phyloP scores from a whole-genome alignment of 2,888 invertebrate species.

The Amorpha juglandis region DNA sequence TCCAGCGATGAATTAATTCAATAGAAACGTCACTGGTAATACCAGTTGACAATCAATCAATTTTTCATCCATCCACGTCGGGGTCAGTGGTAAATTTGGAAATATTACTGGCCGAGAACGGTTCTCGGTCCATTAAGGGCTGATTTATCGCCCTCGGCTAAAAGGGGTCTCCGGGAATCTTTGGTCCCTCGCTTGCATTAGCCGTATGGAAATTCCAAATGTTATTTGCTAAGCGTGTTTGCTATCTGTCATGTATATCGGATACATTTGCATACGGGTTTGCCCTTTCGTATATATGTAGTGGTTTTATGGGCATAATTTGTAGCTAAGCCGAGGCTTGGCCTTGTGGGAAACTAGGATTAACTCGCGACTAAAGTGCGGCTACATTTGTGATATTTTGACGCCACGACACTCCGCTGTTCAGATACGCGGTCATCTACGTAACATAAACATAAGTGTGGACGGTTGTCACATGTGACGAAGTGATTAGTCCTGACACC shows the following conservation, averaged over 20 bases:
- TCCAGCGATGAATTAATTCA: neutral
- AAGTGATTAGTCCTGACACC: too few species aligned
- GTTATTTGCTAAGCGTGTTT: slow-evolving; percentile 64
- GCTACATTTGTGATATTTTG: too few species aligned
- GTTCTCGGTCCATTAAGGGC: slow-evolving; percentile 77
- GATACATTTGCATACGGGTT: slow-evolving; percentile 33
- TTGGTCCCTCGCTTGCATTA: slow-evolving; percentile 70
- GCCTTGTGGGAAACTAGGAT: too few species aligned
- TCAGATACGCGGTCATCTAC: too few species aligned
- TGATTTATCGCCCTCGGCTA: slow-evolving; percentile 79
- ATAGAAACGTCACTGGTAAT: neutral
- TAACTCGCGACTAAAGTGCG: too few species aligned
- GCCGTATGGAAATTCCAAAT: slow-evolving; percentile 74
- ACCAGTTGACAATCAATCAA: slow-evolving; percentile 15
- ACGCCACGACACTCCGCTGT: too few species aligned
- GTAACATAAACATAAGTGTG: too few species aligned
- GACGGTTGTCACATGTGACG: too few species aligned
- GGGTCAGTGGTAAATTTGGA: slow-evolving; percentile 68
- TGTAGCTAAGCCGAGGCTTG: too few species aligned
- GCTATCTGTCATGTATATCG: slow-evolving; percentile 36
- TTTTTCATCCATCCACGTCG: slow-evolving; percentile 31
- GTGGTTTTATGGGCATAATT: neutral
- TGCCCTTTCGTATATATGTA: neutral
- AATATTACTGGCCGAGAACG: slow-evolving; percentile 69
- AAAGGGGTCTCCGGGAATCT: slow-evolving; percentile 78